phyloP scores from a whole-genome alignment of 2,888 invertebrate genomes.

The Nasonovia ribisnigri region DNA sequence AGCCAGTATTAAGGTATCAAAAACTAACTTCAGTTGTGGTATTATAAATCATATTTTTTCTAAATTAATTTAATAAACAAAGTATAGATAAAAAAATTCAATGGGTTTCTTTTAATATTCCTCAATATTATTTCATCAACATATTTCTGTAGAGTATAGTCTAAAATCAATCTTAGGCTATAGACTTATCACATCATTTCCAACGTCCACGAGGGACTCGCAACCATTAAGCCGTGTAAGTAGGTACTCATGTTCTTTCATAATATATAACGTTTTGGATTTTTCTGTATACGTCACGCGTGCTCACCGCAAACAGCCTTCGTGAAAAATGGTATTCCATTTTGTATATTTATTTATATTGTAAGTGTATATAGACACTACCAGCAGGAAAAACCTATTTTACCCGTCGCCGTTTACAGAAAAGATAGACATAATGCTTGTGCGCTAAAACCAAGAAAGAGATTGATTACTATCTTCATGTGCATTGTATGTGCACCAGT shows the following conservation, averaged over 20 bases:
- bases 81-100: neutral
- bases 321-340: constrained; percentile 37
- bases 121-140: neutral
- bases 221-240: neutral
- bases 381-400: constrained; percentile 16
- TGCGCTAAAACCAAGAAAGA: constrained; percentile 26
- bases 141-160: neutral
- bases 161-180: neutral
- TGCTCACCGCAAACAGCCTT: neutral
- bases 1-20: neutral
- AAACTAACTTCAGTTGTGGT: neutral
- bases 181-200: neutral
- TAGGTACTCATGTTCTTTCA: neutral
- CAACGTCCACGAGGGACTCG: constrained; percentile 3
- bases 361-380: neutral
- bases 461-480: constrained; percentile 53
- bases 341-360: neutral
- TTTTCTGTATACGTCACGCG: neutral
- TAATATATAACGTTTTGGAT: constrained; percentile 35
- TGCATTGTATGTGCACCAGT: neutral
- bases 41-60: neutral
- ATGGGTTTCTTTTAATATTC: neutral
- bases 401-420: neutral
- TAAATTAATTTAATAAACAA: neutral
- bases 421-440: constrained; percentile 8